phyloP scores from a whole-genome alignment of 2,797 vertebrate species.

The Synanceia verrucosa region DNA sequence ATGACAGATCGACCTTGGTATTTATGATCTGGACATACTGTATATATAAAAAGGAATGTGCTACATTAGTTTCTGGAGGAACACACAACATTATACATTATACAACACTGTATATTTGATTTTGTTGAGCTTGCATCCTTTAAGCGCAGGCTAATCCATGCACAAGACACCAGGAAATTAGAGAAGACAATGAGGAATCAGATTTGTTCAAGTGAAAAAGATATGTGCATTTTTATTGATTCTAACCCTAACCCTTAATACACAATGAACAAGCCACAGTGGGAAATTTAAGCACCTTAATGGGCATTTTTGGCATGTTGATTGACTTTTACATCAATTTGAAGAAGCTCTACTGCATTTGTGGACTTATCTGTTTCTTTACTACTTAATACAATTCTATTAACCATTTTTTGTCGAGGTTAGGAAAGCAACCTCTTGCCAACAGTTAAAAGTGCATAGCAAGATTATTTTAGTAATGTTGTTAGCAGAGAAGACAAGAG shows the following conservation, averaged over 20 bases:
- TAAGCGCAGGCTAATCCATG: neutral
- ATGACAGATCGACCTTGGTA: conserved; percentile 25
- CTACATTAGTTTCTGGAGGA: conserved; percentile 4
- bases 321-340: neutral
- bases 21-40: conserved; percentile 40
- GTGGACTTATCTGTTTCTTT: neutral
- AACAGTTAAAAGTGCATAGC: conserved; percentile 6
- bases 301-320: neutral
- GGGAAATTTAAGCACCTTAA: neutral
- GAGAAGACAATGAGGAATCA: neutral
- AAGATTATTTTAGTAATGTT: conserved; percentile 21
- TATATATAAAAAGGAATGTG: neutral
- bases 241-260: no score
- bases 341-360: neutral
- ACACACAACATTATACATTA: neutral
- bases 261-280: neutral
- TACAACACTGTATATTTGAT: neutral
- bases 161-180: neutral
- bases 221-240: neutral
- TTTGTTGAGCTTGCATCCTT: neutral
- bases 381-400: neutral
- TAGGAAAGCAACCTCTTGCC: neutral
- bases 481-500: conserved; percentile 18
- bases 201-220: neutral
- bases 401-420: neutral